phyloP scores from a whole-genome alignment of 2,797 vertebrate species.

The Poeciliopsis gracilis region DNA sequence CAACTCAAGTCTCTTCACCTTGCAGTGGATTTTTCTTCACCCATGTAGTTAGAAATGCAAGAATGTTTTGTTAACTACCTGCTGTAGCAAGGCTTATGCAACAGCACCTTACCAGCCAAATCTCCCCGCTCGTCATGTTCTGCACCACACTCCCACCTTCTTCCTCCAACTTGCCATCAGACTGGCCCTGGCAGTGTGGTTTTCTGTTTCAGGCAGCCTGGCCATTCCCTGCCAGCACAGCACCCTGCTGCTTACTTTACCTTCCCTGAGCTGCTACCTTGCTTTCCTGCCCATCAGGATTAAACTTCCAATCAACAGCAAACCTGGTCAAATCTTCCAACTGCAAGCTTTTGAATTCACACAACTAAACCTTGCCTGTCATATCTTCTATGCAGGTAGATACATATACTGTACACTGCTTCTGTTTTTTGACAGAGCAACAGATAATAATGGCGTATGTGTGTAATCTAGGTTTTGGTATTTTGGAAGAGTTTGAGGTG shows the following conservation, averaged over 20 bases:
- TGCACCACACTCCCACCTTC: neutral
- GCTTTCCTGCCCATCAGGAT: conserved; percentile 15
- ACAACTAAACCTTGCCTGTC: neutral
- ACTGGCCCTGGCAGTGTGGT: neutral
- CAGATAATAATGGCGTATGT: neutral
- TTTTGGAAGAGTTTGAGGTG: neutral
- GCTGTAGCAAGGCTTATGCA: neutral
- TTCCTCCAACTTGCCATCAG: conserved; percentile 3
- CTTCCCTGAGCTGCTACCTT: conserved; percentile 1
- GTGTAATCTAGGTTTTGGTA: neutral
- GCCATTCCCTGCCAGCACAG: neutral
- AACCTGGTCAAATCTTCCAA: conserved; percentile 1
- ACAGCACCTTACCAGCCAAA: neutral
- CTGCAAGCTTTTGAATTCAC: neutral
- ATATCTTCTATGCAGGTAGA: neutral
- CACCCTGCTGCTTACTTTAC: neutral
- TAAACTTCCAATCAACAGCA: conserved; percentile 5
- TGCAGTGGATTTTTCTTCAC: neutral
- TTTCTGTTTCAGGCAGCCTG: neutral
- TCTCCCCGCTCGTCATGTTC: neutral
- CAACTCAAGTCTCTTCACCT: neutral
- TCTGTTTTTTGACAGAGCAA: neutral
- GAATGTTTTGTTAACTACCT: neutral
- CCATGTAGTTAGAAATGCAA: neutral
- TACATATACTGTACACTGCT: neutral